phyloP scores from a whole-genome alignment of 2,113 vertebrate genomes.

The Penelope pileata region DNA sequence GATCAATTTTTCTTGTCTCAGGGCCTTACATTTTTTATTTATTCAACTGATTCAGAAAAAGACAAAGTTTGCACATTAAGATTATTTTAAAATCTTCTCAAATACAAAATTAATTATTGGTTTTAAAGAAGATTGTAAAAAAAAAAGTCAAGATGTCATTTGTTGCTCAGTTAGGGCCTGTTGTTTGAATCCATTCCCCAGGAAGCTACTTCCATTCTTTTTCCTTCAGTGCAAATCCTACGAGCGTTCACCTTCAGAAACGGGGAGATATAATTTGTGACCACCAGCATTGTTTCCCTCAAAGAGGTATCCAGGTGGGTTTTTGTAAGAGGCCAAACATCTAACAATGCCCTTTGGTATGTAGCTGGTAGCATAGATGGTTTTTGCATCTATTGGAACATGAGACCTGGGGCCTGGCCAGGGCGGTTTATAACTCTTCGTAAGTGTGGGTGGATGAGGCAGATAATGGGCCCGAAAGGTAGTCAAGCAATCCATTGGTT shows the following conservation, averaged over 20 bases:
- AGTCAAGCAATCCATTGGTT: constrained; percentile 54
- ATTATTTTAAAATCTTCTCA: constrained; percentile 1
- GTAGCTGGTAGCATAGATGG: constrained; percentile 50
- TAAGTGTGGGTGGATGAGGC: constrained; percentile 15
- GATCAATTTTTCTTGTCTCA: not conserved
- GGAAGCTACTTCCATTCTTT: not conserved
- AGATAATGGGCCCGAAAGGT: constrained; percentile 50
- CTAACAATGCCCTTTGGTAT: constrained; percentile 40
- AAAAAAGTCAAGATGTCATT: constrained; percentile 12
- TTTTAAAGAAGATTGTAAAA: constrained; percentile 9
- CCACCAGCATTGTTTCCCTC: constrained; percentile 39
- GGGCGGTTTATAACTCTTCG: constrained; percentile 48
- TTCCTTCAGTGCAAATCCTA: not conserved
- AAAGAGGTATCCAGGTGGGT: constrained; percentile 41
- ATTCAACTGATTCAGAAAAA: not conserved
- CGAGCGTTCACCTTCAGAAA: not conserved
- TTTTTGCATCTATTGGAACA: constrained; percentile 21
- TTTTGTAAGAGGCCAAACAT: constrained; percentile 58
- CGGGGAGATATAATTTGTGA: constrained; percentile 49
- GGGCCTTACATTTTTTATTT: constrained; percentile 39
- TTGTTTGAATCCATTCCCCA: not conserved
- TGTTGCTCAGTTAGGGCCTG: constrained; percentile 6
- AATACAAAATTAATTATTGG: not conserved
- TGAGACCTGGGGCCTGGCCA: not conserved
- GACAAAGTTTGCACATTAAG: not conserved